Percentiles rank a stretch among this genome's conserved stretches.
Evolutionary conservation across 2,888 invertebrate genomes (phyloP).

Genomic region (Rhamnusium bicolor): DNA sequence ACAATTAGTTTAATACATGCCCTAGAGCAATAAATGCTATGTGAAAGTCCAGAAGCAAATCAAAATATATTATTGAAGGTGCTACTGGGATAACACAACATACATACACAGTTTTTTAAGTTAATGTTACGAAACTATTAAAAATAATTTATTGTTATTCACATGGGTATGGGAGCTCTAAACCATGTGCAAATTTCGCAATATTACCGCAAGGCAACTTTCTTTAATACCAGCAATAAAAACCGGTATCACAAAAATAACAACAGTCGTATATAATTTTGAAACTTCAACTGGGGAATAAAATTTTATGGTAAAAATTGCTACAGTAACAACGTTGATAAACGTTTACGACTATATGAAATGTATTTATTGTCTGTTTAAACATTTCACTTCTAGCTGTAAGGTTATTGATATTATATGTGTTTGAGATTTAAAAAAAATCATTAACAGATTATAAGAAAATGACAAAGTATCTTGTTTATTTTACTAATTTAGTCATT

Average conservation of each 20-base stretch:
- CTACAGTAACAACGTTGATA: slow-evolving; percentile 7
- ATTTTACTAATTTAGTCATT: too few species aligned
- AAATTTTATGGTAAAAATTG: slow-evolving; percentile 22
- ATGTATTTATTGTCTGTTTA: slow-evolving; percentile 9
- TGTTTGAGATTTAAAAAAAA: too few species aligned
- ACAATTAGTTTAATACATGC: too few species aligned
- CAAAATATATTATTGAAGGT: background rate
- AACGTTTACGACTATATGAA: background rate
- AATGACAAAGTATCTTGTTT: too few species aligned
- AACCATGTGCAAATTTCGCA: slow-evolving; percentile 38
- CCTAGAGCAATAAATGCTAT: too few species aligned
- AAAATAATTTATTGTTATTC: slow-evolving; percentile 23
- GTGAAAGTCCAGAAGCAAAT: too few species aligned
- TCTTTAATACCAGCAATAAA: slow-evolving; percentile 39
- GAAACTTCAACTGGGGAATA: slow-evolving; percentile 13
- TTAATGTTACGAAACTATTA: background rate
- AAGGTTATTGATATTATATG: too few species aligned
- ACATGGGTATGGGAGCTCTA: slow-evolving; percentile 9
- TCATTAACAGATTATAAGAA: too few species aligned
- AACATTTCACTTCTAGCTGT: background rate
- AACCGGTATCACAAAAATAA: slow-evolving; percentile 39
- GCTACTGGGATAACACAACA: background rate
- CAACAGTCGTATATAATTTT: slow-evolving; percentile 12
- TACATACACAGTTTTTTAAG: background rate
- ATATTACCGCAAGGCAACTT: slow-evolving; percentile 42